Evolutionary conservation across 2,797 vertebrate genomes (phyloP).

Genomic region (Carapus acus): DNA sequence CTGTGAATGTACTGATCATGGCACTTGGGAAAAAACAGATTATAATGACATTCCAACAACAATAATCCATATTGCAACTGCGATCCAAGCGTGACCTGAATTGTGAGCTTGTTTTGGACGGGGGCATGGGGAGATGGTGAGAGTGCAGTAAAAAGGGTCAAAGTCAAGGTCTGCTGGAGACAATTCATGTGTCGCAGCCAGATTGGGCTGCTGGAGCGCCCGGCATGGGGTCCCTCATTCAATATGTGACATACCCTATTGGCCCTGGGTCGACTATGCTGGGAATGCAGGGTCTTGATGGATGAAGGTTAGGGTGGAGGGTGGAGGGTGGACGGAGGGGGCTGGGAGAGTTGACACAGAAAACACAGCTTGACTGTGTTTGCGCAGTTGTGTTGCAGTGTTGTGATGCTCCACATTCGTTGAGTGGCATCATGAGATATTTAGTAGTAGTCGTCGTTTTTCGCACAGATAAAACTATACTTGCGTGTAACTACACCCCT

Average conservation of each 20-base stretch:
- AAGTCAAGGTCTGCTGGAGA: conserved; percentile 67
- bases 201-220: conserved; percentile 25
- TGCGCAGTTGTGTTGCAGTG: conserved; percentile 5
- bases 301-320: conserved; percentile 61
- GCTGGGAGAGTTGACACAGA: conserved; percentile 40
- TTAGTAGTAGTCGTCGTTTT: too few relatives aligned
- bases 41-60: not conserved
- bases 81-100: conserved; percentile 3
- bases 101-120: conserved; percentile 24
- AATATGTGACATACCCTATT: conserved; percentile 54
- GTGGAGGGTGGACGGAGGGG: conserved; percentile 30
- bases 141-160: conserved; percentile 50
- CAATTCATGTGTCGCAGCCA: conserved; percentile 43
- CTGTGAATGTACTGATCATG: too few relatives aligned
- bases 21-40: too few relatives aligned
- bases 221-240: conserved; percentile 57
- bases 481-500: too few relatives aligned
- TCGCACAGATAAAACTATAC: too few relatives aligned
- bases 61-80: not conserved
- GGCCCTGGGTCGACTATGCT: conserved; percentile 57
- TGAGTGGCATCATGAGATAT: too few relatives aligned
- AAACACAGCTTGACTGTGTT: conserved; percentile 54
- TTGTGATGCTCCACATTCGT: too few relatives aligned
- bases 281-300: conserved; percentile 64
- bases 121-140: conserved; percentile 18